These are phyloP conservation scores for Melieria omissa DNA, from an alignment of 2,888 invertebrate species.

Conservation along the genomic window DNA sequence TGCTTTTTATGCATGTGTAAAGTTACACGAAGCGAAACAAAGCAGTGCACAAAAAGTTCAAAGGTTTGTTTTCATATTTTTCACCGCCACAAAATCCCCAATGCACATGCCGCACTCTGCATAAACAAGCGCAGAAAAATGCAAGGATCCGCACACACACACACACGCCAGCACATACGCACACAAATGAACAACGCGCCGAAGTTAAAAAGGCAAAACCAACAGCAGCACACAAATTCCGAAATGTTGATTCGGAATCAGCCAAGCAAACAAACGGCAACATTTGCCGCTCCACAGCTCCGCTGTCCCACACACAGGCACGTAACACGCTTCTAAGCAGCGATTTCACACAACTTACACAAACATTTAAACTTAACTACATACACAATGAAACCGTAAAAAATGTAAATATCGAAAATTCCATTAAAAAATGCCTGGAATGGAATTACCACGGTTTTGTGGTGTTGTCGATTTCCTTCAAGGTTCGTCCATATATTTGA, in stretches of 20 bases:
- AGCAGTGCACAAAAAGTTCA: background rate
- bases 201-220: background rate
- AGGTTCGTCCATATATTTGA: background rate
- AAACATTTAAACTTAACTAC: constrained; percentile 4
- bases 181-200: background rate
- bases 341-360: constrained; percentile 24
- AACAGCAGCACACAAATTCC: background rate
- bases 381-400: background rate
- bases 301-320: background rate
- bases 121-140: constrained; percentile 28
- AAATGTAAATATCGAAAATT: background rate
- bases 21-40: background rate
- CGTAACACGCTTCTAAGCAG: constrained; percentile 25
- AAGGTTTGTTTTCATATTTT: background rate
- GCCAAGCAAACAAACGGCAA: background rate
- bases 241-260: constrained; percentile 14
- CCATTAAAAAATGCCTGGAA: too few relatives aligned
- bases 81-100: background rate
- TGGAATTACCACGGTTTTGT: too few relatives aligned
- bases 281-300: too few relatives aligned
- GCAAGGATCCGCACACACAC: constrained; percentile 25
- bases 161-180: constrained; percentile 17
- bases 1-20: constrained; percentile 25
- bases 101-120: too few relatives aligned
- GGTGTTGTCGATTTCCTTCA: too few relatives aligned